A percentile compares a stretch with the other conserved stretches of the same genome.
Evolutionary conservation across 2,113 vertebrate species (phyloP).

Genomic region (Penelope pileata): DNA sequence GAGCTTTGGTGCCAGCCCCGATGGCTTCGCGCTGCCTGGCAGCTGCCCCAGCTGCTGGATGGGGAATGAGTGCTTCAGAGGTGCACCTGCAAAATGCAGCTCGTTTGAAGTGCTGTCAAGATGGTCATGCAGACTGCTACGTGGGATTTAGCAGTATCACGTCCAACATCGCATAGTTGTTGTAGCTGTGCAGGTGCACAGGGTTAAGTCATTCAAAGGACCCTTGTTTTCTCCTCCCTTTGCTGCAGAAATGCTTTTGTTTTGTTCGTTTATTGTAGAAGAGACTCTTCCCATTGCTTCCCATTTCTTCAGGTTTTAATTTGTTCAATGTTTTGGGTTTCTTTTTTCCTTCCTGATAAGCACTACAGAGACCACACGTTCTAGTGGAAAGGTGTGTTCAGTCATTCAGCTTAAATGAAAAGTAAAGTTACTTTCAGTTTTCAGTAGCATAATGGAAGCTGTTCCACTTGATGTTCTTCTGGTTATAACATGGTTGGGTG

Average conservation of each 20-base stretch:
- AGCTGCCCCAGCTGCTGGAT: neutral
- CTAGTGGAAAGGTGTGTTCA: neutral
- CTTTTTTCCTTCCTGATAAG: neutral
- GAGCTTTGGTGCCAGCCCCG: neutral
- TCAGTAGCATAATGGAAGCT: neutral
- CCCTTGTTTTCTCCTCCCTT: neutral
- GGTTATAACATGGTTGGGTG: neutral
- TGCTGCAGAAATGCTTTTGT: neutral
- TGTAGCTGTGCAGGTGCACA: neutral
- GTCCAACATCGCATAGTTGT: neutral
- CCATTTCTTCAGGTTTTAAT: neutral
- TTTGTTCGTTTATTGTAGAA: neutral
- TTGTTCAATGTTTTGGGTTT: neutral
- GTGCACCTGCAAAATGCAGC: neutral
- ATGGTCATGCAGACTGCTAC: neutral
- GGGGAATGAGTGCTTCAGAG: neutral
- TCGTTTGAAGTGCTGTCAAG: neutral
- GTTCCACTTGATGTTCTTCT: neutral
- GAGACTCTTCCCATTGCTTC: neutral
- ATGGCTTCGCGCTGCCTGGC: accelerated
- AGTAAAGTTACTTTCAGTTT: neutral
- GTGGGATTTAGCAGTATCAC: neutral
- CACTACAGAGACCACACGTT: neutral
- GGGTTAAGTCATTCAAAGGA: neutral
- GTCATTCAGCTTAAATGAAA: neutral